Conservation (phyloP, 2,797 vertebrate genomes). For the Dicrostonyx torquatus region DNA sequence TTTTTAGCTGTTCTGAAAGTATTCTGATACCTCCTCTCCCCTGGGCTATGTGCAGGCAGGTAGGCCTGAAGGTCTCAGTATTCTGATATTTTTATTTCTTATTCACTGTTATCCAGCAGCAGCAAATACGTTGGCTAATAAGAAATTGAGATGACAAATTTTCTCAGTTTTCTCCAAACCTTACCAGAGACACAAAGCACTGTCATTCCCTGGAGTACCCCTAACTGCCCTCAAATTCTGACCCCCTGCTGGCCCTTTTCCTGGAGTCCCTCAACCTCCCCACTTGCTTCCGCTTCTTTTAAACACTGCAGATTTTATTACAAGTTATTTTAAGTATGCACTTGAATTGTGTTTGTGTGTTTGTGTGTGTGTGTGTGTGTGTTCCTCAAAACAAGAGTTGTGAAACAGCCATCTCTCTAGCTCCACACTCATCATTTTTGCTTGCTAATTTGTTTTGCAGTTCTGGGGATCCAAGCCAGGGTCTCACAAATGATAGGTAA, state of each 20-base stretch:
- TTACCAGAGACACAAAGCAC: not conserved
- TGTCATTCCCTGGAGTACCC: not conserved
- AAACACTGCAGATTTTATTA: not conserved
- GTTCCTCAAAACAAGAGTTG: not conserved
- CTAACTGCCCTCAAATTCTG: not conserved
- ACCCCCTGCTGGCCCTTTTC: constrained; percentile 13
- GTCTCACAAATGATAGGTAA: not conserved
- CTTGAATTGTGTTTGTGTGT: not conserved
- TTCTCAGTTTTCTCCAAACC: constrained; percentile 19
- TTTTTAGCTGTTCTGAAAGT: not conserved
- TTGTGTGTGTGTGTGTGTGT: not conserved
- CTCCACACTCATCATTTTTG: not conserved
- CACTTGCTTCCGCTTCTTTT: not conserved
- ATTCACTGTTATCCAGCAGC: constrained; percentile 49
- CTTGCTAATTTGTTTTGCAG: not conserved
- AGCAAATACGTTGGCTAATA: constrained; percentile 18
- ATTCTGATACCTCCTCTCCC: not conserved
- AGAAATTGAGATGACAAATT: constrained; percentile 16
- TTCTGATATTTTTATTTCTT: constrained; percentile 54
- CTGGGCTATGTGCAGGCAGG: no score
- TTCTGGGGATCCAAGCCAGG: not conserved
- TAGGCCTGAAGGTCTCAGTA: not conserved
- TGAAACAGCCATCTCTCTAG: not conserved
- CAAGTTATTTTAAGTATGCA: not conserved
- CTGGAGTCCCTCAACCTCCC: not conserved